These are phyloP conservation scores for Acanthopagrus latus DNA, from an alignment of 2,797 vertebrate species.

Conservation along the genomic window DNA sequence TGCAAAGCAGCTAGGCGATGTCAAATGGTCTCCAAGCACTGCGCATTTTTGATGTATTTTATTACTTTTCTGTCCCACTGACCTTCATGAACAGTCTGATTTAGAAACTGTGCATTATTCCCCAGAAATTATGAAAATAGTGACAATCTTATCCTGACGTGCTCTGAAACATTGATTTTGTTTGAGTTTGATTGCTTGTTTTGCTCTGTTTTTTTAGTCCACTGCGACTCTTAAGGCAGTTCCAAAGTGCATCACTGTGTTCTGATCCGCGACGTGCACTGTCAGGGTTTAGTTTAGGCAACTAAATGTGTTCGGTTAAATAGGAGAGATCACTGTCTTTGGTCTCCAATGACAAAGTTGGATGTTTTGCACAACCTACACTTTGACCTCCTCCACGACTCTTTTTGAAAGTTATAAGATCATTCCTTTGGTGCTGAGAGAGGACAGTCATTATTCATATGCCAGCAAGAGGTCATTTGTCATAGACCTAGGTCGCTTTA, in stretches of 20 bases:
- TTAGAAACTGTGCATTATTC: no score
- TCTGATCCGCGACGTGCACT: background rate
- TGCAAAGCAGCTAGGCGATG: no score
- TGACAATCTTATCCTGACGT: no score
- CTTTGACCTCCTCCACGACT: background rate
- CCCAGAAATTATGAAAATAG: no score
- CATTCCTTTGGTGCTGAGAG: background rate
- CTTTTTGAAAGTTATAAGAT: background rate
- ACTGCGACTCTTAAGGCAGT: background rate
- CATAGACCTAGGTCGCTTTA: slow-evolving; percentile 1
- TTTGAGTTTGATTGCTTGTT: no score
- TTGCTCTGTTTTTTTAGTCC: no score
- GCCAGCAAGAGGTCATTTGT: slow-evolving; percentile 8
- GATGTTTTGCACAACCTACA: background rate
- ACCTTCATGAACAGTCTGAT: no score
- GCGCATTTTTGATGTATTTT: no score
- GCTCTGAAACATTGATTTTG: no score
- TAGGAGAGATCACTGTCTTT: background rate
- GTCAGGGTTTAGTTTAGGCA: background rate
- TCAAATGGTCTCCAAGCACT: no score
- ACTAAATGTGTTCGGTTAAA: background rate
- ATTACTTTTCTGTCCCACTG: no score
- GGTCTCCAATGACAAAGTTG: background rate
- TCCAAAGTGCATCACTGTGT: background rate
- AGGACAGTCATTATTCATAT: slow-evolving; percentile 15